Base-by-base conservation (phyloP, 2,797 vertebrate species). In the Poeciliopsis presidionis region DNA sequence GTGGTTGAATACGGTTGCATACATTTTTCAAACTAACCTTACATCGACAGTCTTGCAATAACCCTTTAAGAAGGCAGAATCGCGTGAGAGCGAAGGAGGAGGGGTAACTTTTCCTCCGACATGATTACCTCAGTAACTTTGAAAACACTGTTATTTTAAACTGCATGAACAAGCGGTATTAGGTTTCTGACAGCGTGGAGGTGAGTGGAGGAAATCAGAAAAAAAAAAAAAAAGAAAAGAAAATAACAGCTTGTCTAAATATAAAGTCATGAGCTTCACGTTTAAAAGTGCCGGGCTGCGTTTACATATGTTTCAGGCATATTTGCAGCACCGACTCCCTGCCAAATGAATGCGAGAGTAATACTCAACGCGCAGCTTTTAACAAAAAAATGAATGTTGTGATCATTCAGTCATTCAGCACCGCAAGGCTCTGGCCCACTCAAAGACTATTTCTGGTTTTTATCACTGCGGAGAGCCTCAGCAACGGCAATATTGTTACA, bases 91-190 rank as follows among this genome's bases (percentile, higher is more conserved):
- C 28, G 73, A 78, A 76, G 51, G 55, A 47, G 72, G 72, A 49
- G 81, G 65, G 70, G 13, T 70, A 33, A 72, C 71, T 91, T 89
- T 83, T 59, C 87, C 86, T 91, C 82, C 86, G 91, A 93, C 85
- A 81, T 85, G 88, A 93, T 90, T 90, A 90, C 88, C 89, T 93
- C 89, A 91, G 87, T 89, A 90, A 91, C 91, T 92, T 91, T 91
- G 80, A 90, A 90, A 94, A 91, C 86, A 75, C 91, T 93, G 93
- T 93, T 93, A 91, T 92, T 93, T 94, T 92, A 93, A 94, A 92
- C 90, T 87, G 85, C 83, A 86, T 84, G 84, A 90, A 90, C 79
- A 82, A 88, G 80, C 80, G 76, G 88, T 87, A 86, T 93, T 85
- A 25, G 84, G 87, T 94, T 93, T 91, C 94, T 76, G 80, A 75